Conservation (phyloP, 2,113 vertebrate genomes). For the Ammodytes marinus region DNA sequence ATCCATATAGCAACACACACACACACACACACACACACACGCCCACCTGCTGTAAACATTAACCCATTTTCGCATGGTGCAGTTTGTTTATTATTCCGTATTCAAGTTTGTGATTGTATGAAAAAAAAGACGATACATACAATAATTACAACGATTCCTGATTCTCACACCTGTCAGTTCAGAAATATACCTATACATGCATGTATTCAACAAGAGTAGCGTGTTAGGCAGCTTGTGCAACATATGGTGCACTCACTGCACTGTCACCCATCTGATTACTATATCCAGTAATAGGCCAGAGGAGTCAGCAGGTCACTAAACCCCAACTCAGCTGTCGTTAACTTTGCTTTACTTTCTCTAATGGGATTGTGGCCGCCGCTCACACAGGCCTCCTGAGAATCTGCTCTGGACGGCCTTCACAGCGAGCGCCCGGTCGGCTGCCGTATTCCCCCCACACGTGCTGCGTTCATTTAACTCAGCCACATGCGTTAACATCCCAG, state of each 20-base stretch:
- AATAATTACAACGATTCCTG: neutral
- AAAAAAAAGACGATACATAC: too few species aligned
- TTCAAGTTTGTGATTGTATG: neutral
- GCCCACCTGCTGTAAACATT: constrained; percentile 55
- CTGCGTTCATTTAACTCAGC: neutral
- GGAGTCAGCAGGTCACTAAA: constrained; percentile 61
- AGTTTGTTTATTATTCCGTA: neutral
- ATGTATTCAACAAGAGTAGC: neutral
- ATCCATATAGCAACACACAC: constrained; percentile 35
- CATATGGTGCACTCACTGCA: constrained; percentile 55
- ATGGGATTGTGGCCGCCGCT: constrained; percentile 62
- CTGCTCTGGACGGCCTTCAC: neutral
- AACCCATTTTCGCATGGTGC: constrained; percentile 11
- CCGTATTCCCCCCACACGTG: constrained; percentile 46
- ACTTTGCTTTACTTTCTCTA: constrained; percentile 46
- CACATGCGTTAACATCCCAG: constrained; percentile 32
- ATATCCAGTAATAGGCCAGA: constrained; percentile 57
- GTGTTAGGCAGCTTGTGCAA: constrained; percentile 32
- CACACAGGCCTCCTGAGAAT: constrained; percentile 30
- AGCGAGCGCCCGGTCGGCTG: neutral
- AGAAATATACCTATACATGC: neutral
- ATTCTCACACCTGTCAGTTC: neutral
- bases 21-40: constrained; percentile 1
- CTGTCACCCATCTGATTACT: constrained; percentile 27
- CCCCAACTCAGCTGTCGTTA: constrained; percentile 37